These are phyloP conservation scores for Linepithema humile DNA, from an alignment of 1,140 invertebrate species.

Conservation along the genomic window DNA sequence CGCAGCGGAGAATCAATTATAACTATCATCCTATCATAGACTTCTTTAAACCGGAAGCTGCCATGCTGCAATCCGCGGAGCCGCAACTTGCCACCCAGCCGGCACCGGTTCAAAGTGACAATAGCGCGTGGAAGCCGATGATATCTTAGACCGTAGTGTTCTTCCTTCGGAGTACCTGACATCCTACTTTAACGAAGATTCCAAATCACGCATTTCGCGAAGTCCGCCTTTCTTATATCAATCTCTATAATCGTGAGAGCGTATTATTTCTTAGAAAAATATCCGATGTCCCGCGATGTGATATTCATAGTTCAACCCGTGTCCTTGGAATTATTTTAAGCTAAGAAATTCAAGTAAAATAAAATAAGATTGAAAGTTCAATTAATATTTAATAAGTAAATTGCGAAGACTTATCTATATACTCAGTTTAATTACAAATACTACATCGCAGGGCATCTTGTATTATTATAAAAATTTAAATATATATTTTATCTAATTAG, in stretches of 20 bases:
- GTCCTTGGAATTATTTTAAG: background rate
- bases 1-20: slow-evolving; percentile 89
- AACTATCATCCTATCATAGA: slow-evolving; percentile 94
- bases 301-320: background rate
- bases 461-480: slow-evolving; percentile 8
- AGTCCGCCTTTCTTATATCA: background rate
- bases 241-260: slow-evolving; percentile 12
- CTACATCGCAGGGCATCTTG: background rate
- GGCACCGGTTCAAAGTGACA: slow-evolving; percentile 52
- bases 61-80: slow-evolving; percentile 78
- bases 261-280: slow-evolving; percentile 1
- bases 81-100: slow-evolving; percentile 42
- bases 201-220: slow-evolving; percentile 19
- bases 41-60: slow-evolving; percentile 88
- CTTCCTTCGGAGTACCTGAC: slow-evolving; percentile 77
- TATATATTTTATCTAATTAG: background rate
- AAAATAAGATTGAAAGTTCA: background rate
- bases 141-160: slow-evolving; percentile 72
- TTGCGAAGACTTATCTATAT: background rate
- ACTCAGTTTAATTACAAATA: background rate
- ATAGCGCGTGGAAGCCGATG: slow-evolving; percentile 81
- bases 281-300: background rate
- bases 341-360: background rate
- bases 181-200: slow-evolving; percentile 62
- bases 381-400: background rate